phyloP scores from a whole-genome alignment of 30 jellyfish, hydroid and myxozoan genomes.

The Rhopilema esculentum region DNA sequence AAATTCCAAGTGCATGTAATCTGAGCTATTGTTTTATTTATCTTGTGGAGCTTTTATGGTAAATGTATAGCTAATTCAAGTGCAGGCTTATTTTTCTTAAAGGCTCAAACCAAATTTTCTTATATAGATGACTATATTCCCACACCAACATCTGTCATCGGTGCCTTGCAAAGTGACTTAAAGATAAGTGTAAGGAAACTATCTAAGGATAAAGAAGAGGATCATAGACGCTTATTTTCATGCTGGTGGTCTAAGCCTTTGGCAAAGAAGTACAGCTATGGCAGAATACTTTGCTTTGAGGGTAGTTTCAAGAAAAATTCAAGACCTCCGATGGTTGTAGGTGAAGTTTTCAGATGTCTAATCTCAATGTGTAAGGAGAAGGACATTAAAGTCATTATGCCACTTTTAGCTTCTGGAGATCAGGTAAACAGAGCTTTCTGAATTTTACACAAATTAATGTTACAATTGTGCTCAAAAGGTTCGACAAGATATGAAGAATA shows the following conservation, averaged over 20 bases:
- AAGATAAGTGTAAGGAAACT: constrained; percentile 63
- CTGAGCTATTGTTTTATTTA: no score
- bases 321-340: constrained; percentile 86
- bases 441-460: background rate
- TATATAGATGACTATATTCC: constrained; percentile 92
- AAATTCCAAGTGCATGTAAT: no score
- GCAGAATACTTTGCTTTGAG: constrained; percentile 86
- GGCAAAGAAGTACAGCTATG: constrained; percentile 47
- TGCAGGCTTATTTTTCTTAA: no score
- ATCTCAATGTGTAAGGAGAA: constrained; percentile 80
- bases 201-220: constrained; percentile 90
- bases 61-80: no score
- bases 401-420: constrained; percentile 92
- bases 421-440: constrained; percentile 58
- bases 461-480: background rate
- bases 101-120: no score
- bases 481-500: background rate
- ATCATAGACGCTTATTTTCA: constrained; percentile 74
- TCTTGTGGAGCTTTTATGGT: background rate
- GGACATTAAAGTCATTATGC: constrained; percentile 86
- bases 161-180: constrained; percentile 83
- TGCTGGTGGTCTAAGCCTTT: constrained; percentile 97
- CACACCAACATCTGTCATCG: constrained; percentile 89
- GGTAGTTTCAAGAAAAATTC: constrained; percentile 81
- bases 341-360: constrained; percentile 87